Evolutionary conservation across 2,888 invertebrate species (phyloP).

Genomic region (Apomyelois bistriatella): DNA sequence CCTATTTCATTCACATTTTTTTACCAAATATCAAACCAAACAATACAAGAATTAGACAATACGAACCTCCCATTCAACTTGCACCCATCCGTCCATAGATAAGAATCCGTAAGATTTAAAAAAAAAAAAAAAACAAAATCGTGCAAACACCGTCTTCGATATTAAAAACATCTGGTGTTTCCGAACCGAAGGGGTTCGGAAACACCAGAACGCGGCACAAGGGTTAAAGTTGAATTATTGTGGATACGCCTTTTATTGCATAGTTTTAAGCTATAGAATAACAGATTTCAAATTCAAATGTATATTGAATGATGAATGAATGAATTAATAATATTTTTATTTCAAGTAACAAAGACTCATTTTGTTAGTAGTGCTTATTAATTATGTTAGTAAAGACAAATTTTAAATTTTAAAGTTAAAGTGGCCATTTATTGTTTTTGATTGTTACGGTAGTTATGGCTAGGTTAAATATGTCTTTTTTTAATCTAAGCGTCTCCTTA

Average conservation of each 20-base stretch:
- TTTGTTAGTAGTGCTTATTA: too few relatives aligned
- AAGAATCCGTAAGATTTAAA: constrained; percentile 2
- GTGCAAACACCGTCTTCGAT: constrained; percentile 56
- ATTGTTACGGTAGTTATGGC: too few relatives aligned
- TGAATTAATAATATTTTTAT: too few relatives aligned
- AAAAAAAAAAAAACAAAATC: constrained; percentile 26
- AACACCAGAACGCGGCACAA: constrained; percentile 49
- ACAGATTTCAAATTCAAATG: too few relatives aligned
- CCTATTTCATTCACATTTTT: not conserved
- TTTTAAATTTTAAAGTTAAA: too few relatives aligned
- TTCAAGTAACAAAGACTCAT: too few relatives aligned
- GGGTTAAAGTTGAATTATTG: constrained; percentile 41
- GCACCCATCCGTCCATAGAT: not conserved
- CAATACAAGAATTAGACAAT: constrained; percentile 6
- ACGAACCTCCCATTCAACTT: not conserved
- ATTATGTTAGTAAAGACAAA: too few relatives aligned
- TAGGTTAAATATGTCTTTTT: too few relatives aligned
- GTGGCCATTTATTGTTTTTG: too few relatives aligned
- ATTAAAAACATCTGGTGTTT: constrained; percentile 69
- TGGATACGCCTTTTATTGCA: constrained; percentile 34
- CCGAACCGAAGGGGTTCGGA: constrained; percentile 16
- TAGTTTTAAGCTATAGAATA: not conserved
- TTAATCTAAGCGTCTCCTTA: too few relatives aligned
- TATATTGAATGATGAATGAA: too few relatives aligned
- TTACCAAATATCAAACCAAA: not conserved